Evolutionary conservation across 2,888 invertebrate genomes (phyloP).

Genomic region (Sinodicranocentrus sp.): DNA sequence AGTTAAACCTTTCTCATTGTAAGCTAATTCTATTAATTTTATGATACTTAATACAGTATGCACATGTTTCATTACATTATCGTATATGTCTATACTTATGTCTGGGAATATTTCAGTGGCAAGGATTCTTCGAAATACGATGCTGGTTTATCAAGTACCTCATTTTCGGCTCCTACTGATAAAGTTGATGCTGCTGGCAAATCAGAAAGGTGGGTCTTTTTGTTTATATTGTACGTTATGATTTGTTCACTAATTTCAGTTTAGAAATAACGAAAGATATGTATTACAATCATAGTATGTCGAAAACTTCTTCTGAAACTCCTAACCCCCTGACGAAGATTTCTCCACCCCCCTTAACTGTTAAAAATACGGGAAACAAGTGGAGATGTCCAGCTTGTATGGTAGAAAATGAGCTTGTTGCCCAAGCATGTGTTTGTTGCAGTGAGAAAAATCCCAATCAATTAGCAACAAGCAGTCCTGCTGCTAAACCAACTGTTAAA

Average conservation of each 20-base stretch:
- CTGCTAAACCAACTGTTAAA: neutral
- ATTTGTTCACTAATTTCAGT: too few relatives aligned
- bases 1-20: neutral
- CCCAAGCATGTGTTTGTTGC: slow-evolving; percentile 54
- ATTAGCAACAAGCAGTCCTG: too few relatives aligned
- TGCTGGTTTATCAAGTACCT: neutral
- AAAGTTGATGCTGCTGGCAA: slow-evolving; percentile 57
- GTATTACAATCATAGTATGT: too few relatives aligned
- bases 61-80: too few relatives aligned
- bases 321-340: too few relatives aligned
- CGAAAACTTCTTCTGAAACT: too few relatives aligned
- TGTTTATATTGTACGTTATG: too few relatives aligned
- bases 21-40: neutral
- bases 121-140: neutral
- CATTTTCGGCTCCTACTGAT: slow-evolving; percentile 11
- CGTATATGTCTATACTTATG: neutral
- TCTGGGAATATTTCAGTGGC: neutral
- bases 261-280: too few relatives aligned
- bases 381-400: slow-evolving; percentile 66
- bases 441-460: slow-evolving; percentile 54
- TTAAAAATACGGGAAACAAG: slow-evolving; percentile 30
- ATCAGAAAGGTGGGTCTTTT: too few relatives aligned
- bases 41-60: too few relatives aligned
- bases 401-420: slow-evolving; percentile 47
- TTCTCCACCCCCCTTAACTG: slow-evolving; percentile 23